These are phyloP conservation scores for Glaucidium brasilianum DNA, from an alignment of 2,113 vertebrate species.

Conservation along the genomic window DNA sequence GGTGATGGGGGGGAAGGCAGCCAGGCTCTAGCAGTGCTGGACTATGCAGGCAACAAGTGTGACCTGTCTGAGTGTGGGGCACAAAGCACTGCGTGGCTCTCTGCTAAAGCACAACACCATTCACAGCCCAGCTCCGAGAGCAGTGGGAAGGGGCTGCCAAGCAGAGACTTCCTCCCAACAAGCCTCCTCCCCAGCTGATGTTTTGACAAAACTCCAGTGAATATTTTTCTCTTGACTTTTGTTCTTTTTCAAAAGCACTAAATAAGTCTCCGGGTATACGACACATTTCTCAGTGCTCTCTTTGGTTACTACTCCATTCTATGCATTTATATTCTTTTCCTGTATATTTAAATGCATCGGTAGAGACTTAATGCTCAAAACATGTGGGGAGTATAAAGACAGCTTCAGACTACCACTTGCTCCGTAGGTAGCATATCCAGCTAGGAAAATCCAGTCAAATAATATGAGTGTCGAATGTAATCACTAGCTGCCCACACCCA, in stretches of 20 bases:
- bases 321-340: background rate
- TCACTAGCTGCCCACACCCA: conserved; percentile 27
- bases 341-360: background rate
- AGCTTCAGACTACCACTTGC: background rate
- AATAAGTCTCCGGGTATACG: background rate
- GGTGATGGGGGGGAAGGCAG: background rate
- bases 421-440: background rate
- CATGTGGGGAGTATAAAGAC: background rate
- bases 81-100: too few species aligned
- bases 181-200: background rate
- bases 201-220: background rate
- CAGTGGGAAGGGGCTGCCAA: background rate
- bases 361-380: background rate
- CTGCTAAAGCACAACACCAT: background rate
- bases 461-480: background rate
- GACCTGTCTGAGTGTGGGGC: background rate
- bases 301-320: background rate
- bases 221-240: background rate
- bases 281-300: background rate
- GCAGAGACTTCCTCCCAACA: fast-evolving
- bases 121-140: background rate
- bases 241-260: background rate
- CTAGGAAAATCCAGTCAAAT: background rate
- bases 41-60: background rate
- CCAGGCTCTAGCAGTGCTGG: background rate